A percentile compares a stretch with the other conserved stretches of the same genome.
Conservation (phyloP, 1,140 invertebrate genomes). For the Drosophila watanabei region DNA sequence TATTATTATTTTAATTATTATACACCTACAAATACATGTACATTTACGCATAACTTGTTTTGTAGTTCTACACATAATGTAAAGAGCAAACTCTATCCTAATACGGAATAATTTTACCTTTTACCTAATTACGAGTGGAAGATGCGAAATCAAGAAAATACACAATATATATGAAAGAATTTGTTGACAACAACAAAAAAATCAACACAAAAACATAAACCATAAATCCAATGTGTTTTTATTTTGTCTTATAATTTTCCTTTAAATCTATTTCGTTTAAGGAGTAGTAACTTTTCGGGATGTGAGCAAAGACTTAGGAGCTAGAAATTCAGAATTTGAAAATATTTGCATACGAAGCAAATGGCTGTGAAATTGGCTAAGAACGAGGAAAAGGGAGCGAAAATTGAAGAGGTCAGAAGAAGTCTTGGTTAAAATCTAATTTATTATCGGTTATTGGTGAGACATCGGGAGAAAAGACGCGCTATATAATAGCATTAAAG, state of each 20-base stretch:
- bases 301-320: constrained; percentile 70
- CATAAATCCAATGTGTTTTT: constrained; percentile 59
- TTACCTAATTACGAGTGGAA: constrained; percentile 59
- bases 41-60: constrained; percentile 70
- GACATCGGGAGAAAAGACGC: constrained; percentile 48
- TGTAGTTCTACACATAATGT: constrained; percentile 78
- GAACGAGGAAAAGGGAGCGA: constrained; percentile 10
- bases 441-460: constrained; percentile 28
- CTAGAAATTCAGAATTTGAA: constrained; percentile 61
- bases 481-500: constrained; percentile 75
- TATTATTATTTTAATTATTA: constrained; percentile 22
- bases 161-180: constrained; percentile 65
- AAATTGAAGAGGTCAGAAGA: constrained; percentile 4
- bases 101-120: constrained; percentile 67
- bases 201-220: constrained; percentile 57
- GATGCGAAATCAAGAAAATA: constrained; percentile 59
- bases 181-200: constrained; percentile 57
- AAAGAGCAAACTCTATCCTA: constrained; percentile 62
- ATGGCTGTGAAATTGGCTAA: constrained; percentile 80
- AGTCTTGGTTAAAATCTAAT: constrained; percentile 18
- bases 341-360: constrained; percentile 69
- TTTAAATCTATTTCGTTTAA: constrained; percentile 11
- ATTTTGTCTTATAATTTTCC: constrained; percentile 34
- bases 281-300: constrained; percentile 20
- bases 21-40: constrained; percentile 47